phyloP scores from a whole-genome alignment of 2,888 invertebrate species.

The Tetranychus piercei region DNA sequence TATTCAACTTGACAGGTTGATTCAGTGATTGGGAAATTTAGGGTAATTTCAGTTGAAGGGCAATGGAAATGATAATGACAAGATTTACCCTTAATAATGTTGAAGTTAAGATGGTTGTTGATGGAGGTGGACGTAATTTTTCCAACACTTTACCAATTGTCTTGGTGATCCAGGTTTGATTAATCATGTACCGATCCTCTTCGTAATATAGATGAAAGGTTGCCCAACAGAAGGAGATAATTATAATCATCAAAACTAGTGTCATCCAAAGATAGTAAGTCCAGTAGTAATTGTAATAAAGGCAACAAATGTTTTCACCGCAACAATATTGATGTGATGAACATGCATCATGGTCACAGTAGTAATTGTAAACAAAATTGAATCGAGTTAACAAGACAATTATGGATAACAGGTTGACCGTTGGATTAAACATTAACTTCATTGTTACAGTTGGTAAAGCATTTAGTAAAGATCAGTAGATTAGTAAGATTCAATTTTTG shows the following conservation, averaged over 20 bases:
- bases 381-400: not conserved
- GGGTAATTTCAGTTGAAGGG: not conserved
- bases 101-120: not conserved
- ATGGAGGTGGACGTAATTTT: not conserved
- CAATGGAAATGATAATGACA: not conserved
- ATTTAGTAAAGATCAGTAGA: too few species aligned
- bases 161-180: not conserved
- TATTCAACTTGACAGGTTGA: not conserved
- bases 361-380: constrained; percentile 6
- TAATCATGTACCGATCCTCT: not conserved
- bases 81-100: not conserved
- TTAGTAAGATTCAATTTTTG: too few species aligned
- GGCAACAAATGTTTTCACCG: constrained; percentile 11
- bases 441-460: not conserved
- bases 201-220: constrained; percentile 4
- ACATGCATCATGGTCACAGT: constrained; percentile 8
- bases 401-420: not conserved
- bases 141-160: not conserved
- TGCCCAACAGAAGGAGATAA: constrained; percentile 7
- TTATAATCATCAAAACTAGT: constrained; percentile 1
- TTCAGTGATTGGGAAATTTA: not conserved
- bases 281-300: constrained; percentile 10
- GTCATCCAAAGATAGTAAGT: constrained; percentile 10
- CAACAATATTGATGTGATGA: constrained; percentile 6
- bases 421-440: not conserved